Conservation (phyloP, 2,113 vertebrate species). For the Helogale parvula region DNA sequence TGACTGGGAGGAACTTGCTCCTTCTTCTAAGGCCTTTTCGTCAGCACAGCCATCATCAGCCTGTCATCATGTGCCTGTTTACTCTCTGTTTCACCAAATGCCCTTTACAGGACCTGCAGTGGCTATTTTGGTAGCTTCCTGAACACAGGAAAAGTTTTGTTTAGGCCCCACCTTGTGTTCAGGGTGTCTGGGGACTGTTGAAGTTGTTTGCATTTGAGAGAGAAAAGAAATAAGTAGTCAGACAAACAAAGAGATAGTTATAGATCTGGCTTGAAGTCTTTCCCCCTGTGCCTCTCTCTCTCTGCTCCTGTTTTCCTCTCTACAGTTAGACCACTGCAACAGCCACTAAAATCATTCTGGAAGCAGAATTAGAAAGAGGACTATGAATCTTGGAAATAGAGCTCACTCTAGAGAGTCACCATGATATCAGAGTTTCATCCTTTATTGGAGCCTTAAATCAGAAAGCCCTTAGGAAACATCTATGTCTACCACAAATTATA, state of each 20-base stretch:
- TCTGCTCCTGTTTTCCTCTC: not conserved
- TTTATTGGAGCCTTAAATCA: conserved; percentile 59
- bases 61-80: conserved; percentile 70
- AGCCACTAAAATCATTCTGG: not conserved
- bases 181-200: conserved; percentile 44
- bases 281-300: not conserved
- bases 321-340: not conserved
- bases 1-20: not conserved
- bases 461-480: not conserved
- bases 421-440: not conserved
- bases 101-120: not conserved
- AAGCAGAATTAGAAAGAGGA: conserved; percentile 33
- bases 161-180: conserved; percentile 61
- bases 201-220: conserved; percentile 54
- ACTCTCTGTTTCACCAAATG: conserved; percentile 66
- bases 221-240: conserved; percentile 19
- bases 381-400: not conserved
- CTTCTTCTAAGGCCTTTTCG: conserved; percentile 37
- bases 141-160: conserved; percentile 60
- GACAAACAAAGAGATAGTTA: conserved; percentile 6
- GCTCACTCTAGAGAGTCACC: not conserved
- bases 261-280: not conserved
- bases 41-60: not conserved
- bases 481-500: conserved; percentile 72
- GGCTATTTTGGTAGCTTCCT: conserved; percentile 66